Conservation (phyloP, 2,113 vertebrate genomes). For the Callopanchax toddi region DNA sequence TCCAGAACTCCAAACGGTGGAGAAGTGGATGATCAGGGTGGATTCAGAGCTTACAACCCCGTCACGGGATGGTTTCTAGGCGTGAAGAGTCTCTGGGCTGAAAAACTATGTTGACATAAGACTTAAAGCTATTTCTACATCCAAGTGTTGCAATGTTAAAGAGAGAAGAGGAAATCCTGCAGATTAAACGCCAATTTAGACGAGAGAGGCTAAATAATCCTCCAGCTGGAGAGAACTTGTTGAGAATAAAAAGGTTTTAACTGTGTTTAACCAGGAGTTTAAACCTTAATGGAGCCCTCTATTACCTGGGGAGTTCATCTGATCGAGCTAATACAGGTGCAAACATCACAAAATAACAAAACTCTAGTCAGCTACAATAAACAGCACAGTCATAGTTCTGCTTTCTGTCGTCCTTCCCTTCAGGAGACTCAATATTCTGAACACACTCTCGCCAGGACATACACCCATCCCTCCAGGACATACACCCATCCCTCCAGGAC, state of each 20-base stretch:
- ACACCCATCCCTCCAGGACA: constrained; percentile 13
- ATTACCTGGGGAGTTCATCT: too few relatives aligned
- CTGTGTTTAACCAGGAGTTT: too few relatives aligned
- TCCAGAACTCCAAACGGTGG: neutral
- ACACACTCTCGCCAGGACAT: too few relatives aligned
- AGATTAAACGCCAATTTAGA: neutral
- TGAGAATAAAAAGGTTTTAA: too few relatives aligned
- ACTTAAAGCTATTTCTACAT: constrained; percentile 23
- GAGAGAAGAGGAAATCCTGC: neutral
- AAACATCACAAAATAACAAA: too few relatives aligned
- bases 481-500: constrained; percentile 62
- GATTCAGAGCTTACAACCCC: constrained; percentile 7
- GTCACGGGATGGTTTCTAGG: constrained; percentile 17
- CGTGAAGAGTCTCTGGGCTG: constrained; percentile 8
- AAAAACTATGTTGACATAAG: constrained; percentile 37
- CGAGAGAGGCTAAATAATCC: neutral
- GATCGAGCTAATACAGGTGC: too few relatives aligned
- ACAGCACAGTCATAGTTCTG: too few relatives aligned
- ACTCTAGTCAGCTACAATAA: too few relatives aligned
- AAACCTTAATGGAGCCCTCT: too few relatives aligned
- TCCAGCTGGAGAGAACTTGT: neutral
- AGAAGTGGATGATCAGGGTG: neutral
- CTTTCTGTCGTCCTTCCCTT: too few relatives aligned
- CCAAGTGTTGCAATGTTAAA: constrained; percentile 31
- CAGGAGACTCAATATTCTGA: too few relatives aligned